Percentiles rank a stretch among this genome's conserved stretches.
These are phyloP conservation scores for Halcyon badia DNA, from an alignment of 2,797 vertebrate genomes.

Conservation along the genomic window DNA sequence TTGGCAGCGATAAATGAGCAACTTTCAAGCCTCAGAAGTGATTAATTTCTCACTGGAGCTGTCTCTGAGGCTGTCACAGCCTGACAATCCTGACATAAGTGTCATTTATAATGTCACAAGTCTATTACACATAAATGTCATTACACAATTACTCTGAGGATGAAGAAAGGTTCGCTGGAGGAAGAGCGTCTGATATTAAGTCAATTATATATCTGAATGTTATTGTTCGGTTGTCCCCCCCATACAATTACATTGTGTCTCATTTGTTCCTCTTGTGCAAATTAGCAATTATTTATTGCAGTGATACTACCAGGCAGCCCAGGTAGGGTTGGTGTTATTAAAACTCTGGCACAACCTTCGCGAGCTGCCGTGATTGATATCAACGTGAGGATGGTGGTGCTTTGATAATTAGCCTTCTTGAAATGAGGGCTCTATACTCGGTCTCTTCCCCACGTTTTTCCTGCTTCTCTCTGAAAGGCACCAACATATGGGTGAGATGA, in stretches of 20 bases:
- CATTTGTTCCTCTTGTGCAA: slow-evolving; percentile 72
- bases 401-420: slow-evolving; percentile 1
- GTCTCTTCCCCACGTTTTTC: neutral
- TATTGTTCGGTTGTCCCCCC: slow-evolving; percentile 64
- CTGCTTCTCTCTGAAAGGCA: neutral
- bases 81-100: slow-evolving; percentile 80
- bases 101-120: slow-evolving; percentile 84
- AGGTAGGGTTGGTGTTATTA: slow-evolving; percentile 22
- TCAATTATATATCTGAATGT: slow-evolving; percentile 68
- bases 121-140: slow-evolving; percentile 81
- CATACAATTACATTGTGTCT: slow-evolving; percentile 55
- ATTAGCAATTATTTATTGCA: slow-evolving; percentile 75
- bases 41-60: slow-evolving; percentile 82
- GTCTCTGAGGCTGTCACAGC: slow-evolving; percentile 79
- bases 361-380: neutral
- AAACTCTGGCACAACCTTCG: neutral
- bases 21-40: slow-evolving; percentile 78
- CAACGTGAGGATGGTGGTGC: neutral
- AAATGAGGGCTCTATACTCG: neutral
- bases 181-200: slow-evolving; percentile 57
- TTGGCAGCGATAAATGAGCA: slow-evolving; percentile 81
- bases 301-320: slow-evolving; percentile 11
- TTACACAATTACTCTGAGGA: slow-evolving; percentile 79
- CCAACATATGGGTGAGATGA: slow-evolving; percentile 13
- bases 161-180: slow-evolving; percentile 46